phyloP scores from a whole-genome alignment of 2,113 vertebrate species.

The Hippocampus guttulatus region DNA sequence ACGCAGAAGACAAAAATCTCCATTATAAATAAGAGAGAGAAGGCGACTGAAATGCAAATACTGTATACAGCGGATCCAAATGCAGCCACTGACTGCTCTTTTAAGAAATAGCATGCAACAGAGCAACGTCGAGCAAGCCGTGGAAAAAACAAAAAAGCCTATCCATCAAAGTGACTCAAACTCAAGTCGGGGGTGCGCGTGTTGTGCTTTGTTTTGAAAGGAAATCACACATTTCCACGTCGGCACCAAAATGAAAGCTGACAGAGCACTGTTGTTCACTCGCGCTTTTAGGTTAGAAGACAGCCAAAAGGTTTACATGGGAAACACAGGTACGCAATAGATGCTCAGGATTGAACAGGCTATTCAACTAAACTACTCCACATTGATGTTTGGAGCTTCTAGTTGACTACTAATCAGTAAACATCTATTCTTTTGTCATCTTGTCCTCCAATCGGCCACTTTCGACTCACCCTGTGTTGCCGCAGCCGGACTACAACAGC shows the following conservation, averaged over 20 bases:
- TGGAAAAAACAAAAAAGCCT: constrained; percentile 28
- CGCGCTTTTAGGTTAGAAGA: constrained; percentile 10
- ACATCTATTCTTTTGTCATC: no score
- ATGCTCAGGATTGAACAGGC: no score
- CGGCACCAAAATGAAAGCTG: constrained; percentile 19
- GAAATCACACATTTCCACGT: constrained; percentile 20
- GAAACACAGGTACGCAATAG: no score
- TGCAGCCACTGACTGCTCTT: not conserved
- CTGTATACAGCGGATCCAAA: not conserved
- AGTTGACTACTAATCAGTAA: no score
- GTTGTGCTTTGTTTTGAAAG: constrained; percentile 19
- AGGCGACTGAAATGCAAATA: not conserved
- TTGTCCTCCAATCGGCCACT: no score
- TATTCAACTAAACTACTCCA: no score
- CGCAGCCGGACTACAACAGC: no score
- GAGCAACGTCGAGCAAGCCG: constrained; percentile 18
- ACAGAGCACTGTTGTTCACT: constrained; percentile 20
- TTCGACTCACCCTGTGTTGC: no score
- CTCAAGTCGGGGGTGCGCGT: constrained; percentile 23
- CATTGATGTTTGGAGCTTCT: no score
- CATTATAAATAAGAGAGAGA: not conserved
- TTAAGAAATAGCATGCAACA: not conserved
- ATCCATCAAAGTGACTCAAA: constrained; percentile 52
- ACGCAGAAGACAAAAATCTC: not conserved
- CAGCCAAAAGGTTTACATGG: not conserved